phyloP scores from a whole-genome alignment of 2,113 vertebrate genomes.

The Xiphias gladius region DNA sequence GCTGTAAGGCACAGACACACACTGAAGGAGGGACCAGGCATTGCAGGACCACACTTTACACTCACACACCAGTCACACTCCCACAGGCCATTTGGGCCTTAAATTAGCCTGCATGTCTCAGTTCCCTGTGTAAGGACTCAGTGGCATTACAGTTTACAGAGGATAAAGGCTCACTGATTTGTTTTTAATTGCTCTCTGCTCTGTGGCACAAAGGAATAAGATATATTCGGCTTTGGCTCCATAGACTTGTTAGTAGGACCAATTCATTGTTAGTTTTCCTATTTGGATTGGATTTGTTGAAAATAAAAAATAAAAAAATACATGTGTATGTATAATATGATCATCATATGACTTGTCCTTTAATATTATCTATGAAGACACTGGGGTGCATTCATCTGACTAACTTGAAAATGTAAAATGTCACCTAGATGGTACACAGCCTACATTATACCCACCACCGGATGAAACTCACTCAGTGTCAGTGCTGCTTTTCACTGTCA shows the following conservation, averaged over 20 bases:
- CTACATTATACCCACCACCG: not conserved
- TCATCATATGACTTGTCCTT: too few species aligned
- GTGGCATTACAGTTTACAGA: not conserved
- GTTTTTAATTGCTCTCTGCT: not conserved
- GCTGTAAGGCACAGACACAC: too few species aligned
- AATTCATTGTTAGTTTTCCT: too few species aligned
- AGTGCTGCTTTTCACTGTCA: constrained; percentile 39
- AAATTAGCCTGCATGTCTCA: not conserved
- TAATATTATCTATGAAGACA: not conserved
- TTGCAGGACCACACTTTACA: too few species aligned
- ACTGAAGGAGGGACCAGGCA: too few species aligned
- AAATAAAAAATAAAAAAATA: too few species aligned
- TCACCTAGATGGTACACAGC: not conserved
- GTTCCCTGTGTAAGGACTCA: not conserved
- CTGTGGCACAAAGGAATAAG: not conserved
- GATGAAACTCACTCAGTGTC: constrained; percentile 47
- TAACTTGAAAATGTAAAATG: not conserved
- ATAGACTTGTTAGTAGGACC: not conserved
- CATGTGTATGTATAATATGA: too few species aligned
- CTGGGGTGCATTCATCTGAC: not conserved
- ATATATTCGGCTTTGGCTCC: not conserved
- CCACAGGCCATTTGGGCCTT: constrained; percentile 25
- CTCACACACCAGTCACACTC: too few species aligned
- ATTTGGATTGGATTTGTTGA: too few species aligned
- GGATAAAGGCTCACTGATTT: not conserved